Evolutionary conservation across 2,113 vertebrate genomes (phyloP).

Genomic region (Emydura subglobosa): DNA sequence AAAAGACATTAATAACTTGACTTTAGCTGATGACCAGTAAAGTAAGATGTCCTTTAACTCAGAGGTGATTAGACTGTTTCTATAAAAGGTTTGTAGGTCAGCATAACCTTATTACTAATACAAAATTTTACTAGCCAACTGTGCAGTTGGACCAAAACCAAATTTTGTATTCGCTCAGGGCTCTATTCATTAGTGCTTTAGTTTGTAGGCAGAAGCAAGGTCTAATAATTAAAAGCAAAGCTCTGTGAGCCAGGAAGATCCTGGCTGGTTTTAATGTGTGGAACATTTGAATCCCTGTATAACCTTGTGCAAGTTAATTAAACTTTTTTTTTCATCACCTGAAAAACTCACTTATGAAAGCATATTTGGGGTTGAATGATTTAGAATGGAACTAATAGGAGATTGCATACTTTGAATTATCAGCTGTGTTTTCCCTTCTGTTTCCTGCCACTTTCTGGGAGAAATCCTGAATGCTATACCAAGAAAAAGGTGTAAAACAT

Average conservation of each 20-base stretch:
- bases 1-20: not conserved
- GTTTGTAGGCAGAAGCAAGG: not conserved
- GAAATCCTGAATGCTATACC: slow-evolving; percentile 15
- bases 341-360: not conserved
- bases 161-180: too few relatives aligned
- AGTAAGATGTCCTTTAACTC: not conserved
- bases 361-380: not conserved
- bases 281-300: not conserved
- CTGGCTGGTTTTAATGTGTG: not conserved
- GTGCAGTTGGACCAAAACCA: not conserved
- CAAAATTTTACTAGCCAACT: not conserved
- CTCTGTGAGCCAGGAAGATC: not conserved
- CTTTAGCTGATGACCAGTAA: not conserved
- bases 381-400: not conserved
- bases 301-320: not conserved
- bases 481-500: not conserved
- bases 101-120: not conserved
- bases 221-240: not conserved
- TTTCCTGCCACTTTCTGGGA: not conserved
- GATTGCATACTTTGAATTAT: not conserved
- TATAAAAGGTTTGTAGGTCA: not conserved
- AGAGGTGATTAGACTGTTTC: not conserved
- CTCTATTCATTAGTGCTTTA: not conserved
- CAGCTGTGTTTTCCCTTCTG: not conserved
- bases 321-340: not conserved